These are phyloP conservation scores for Gambusia yucatana DNA, from an alignment of 2,797 vertebrate genomes.

Conservation along the genomic window DNA sequence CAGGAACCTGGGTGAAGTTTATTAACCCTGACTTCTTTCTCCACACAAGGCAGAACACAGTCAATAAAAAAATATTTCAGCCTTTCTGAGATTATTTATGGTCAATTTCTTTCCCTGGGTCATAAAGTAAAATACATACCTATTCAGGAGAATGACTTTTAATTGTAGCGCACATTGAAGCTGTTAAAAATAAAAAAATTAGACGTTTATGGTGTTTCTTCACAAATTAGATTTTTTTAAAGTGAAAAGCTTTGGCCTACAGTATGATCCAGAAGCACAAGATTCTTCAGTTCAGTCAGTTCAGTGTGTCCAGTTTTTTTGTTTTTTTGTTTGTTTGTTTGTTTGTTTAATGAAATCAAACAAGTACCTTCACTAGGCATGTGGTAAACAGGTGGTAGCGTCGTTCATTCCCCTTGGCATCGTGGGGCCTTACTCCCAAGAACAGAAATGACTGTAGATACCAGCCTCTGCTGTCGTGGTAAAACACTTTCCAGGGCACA, in stretches of 20 bases:
- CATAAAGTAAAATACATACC: not conserved
- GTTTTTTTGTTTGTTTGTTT: not conserved
- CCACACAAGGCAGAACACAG: not conserved
- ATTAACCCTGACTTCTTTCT: not conserved
- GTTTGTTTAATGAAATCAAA: not conserved
- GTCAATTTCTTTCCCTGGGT: not conserved
- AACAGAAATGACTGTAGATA: not conserved
- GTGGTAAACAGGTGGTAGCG: not conserved
- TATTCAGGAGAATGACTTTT: not conserved
- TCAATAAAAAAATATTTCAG: not conserved
- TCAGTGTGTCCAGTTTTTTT: not conserved
- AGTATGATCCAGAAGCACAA: not conserved
- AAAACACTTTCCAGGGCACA: not conserved
- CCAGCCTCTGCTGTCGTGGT: not conserved
- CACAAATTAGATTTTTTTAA: not conserved
- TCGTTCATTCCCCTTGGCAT: not conserved
- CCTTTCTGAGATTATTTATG: not conserved
- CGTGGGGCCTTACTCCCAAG: not conserved
- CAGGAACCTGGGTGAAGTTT: not conserved
- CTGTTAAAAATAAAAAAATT: not conserved
- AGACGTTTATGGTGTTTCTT: not conserved
- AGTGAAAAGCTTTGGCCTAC: not conserved
- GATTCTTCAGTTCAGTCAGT: not conserved
- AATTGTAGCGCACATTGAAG: not conserved
- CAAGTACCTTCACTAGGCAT: not conserved